phyloP scores from a whole-genome alignment of 2,113 vertebrate species.

The Istiophorus platypterus region DNA sequence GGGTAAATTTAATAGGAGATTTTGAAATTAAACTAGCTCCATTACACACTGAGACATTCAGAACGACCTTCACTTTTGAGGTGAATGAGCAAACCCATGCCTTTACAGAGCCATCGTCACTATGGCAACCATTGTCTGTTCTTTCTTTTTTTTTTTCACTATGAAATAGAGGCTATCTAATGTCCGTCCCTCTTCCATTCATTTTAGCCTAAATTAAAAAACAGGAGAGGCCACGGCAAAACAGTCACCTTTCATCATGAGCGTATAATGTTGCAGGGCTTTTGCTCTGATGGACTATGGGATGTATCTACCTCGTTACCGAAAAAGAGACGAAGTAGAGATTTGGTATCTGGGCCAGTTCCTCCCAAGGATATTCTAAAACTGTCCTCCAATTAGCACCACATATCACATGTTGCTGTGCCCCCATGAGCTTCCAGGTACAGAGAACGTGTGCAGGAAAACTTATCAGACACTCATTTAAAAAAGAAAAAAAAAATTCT shows the following conservation, averaged over 20 bases:
- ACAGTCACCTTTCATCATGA: not conserved
- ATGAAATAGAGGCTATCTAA: not conserved
- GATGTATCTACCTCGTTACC: slow-evolving; percentile 5
- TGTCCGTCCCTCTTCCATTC: not conserved
- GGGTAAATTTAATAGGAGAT: not conserved
- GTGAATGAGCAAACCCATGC: not conserved
- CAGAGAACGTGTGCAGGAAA: slow-evolving; percentile 22
- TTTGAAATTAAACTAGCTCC: not conserved
- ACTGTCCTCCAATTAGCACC: slow-evolving; percentile 67
- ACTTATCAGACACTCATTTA: slow-evolving; percentile 13
- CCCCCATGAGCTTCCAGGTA: slow-evolving; percentile 46
- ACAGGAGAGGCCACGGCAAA: not conserved
- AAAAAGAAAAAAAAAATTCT: slow-evolving; percentile 21
- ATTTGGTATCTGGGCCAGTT: slow-evolving; percentile 64
- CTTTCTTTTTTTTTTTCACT: not conserved
- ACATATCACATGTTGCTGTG: slow-evolving; percentile 43
- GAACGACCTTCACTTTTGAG: not conserved
- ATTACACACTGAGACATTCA: not conserved
- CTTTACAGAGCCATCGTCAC: not conserved
- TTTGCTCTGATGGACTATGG: slow-evolving; percentile 12
- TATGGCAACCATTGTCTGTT: not conserved
- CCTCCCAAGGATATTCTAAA: slow-evolving; percentile 59
- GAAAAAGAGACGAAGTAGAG: slow-evolving; percentile 26
- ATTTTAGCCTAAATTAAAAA: not conserved
- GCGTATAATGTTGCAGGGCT: not conserved